phyloP scores from a whole-genome alignment of 2,113 vertebrate genomes.

The Mustelus asterias region DNA sequence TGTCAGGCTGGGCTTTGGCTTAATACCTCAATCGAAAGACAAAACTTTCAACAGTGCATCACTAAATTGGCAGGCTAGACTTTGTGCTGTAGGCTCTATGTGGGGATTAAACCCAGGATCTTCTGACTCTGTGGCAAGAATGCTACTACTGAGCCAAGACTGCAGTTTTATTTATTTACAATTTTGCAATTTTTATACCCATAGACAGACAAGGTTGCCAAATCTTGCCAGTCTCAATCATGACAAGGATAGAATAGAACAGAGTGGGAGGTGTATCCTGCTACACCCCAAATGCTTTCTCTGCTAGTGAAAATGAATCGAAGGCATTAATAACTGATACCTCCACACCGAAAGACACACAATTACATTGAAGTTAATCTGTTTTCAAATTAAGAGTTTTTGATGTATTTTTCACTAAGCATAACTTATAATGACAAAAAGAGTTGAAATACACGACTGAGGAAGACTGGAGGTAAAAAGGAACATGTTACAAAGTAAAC shows the following conservation, averaged over 20 bases:
- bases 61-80: neutral
- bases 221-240: neutral
- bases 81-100: neutral
- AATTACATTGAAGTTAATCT: too few relatives aligned
- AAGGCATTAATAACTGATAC: neutral
- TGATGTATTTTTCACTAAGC: too few relatives aligned
- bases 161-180: neutral
- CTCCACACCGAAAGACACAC: too few relatives aligned
- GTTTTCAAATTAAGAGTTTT: too few relatives aligned
- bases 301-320: neutral
- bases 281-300: neutral
- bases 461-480: neutral
- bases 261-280: neutral
- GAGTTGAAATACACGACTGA: neutral
- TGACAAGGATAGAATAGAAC: neutral
- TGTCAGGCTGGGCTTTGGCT: neutral
- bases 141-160: neutral
- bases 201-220: neutral
- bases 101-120: neutral
- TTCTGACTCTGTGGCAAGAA: neutral
- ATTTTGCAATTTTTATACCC: too few relatives aligned
- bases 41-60: neutral
- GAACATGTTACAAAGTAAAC: neutral
- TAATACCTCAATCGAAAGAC: neutral
- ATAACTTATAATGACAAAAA: too few relatives aligned